Evolutionary conservation across 2,797 vertebrate species (phyloP), one percentile per base, ranked within the genome.

Genomic region (Buphagus erythrorhynchus): DNA sequence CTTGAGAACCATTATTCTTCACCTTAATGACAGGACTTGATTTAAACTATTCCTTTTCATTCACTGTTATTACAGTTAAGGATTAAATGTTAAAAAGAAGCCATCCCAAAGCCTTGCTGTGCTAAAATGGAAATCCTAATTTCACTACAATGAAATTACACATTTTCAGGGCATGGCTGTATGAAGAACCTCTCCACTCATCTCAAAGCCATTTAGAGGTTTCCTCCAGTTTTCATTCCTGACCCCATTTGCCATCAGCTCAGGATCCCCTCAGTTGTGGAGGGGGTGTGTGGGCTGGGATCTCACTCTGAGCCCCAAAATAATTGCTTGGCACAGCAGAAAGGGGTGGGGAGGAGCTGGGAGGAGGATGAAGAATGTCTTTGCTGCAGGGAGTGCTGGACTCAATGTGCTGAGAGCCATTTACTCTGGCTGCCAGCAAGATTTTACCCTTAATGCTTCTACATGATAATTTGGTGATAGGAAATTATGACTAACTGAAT

Each of bases 21-120:
- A 69, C 59, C 71, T 92, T 76, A 57, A 90, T 63, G 76, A 52
- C 71, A 79, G 77, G 63, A 38, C 61, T 94, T 57, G 80, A 73
- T 95, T 92, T 94, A 76, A 95, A 73, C 29, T 76, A 22, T 63
- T 90, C 55, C 26, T 84, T 85, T 90, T 79, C 29, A 42, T 87
- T 86, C 16, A 2, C 35, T 81, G 3, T 76, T 93, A 93, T 85
- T 86, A 49, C 29, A 90, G 16, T 33, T 54, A 40, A 62, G 36
- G 42, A 73, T 76, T 48, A 81, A 68, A 91, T 65, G 57, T 76
- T 82, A 45, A 71, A 67, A 72, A 42, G 38, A 87, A 86, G 36
- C 21, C n/a, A 31, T 52, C 35, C 42, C 25, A 36, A 62, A 55
- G 36, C 28, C 45, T 88, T 1, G 0, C 5, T 75, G n/a, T 58